Conservation (phyloP, 1,140 invertebrate species). For the Cecropterus lyciades region DNA sequence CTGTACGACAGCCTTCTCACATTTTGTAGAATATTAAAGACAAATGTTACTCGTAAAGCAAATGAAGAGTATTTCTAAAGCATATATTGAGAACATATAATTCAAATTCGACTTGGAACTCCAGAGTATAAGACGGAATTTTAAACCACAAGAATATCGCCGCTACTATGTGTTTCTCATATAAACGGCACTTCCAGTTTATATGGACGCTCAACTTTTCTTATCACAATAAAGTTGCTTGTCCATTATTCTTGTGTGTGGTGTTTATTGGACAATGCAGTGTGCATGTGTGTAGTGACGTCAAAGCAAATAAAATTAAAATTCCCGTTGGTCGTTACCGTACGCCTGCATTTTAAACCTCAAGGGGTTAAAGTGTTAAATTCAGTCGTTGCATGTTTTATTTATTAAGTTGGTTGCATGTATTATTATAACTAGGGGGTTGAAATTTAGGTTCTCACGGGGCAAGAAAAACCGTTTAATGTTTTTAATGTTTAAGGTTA, state of each 20-base stretch:
- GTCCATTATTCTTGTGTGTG: slow-evolving; percentile 11
- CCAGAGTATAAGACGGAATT: background rate
- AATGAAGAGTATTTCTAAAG: no score
- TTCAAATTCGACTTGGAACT: no score
- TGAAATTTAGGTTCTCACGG: no score
- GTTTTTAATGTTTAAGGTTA: no score
- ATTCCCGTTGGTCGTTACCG: background rate
- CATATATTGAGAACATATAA: background rate
- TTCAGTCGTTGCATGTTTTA: no score
- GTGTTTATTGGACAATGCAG: slow-evolving; percentile 8
- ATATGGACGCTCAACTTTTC: slow-evolving; percentile 24
- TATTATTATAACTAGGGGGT: no score
- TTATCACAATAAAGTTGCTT: slow-evolving; percentile 28
- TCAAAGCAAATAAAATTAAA: slow-evolving; percentile 13
- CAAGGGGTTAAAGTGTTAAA: background rate
- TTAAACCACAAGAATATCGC: background rate
- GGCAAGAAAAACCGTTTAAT: no score
- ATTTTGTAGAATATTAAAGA: no score
- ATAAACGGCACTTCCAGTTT: background rate
- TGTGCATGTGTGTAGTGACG: background rate
- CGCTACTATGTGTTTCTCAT: background rate
- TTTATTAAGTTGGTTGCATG: no score
- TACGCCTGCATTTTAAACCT: background rate
- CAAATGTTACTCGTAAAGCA: background rate
- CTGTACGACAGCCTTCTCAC: no score